phyloP scores from a whole-genome alignment of 53 echinoderm and acorn worm species.

The Echinometra lucunter region DNA sequence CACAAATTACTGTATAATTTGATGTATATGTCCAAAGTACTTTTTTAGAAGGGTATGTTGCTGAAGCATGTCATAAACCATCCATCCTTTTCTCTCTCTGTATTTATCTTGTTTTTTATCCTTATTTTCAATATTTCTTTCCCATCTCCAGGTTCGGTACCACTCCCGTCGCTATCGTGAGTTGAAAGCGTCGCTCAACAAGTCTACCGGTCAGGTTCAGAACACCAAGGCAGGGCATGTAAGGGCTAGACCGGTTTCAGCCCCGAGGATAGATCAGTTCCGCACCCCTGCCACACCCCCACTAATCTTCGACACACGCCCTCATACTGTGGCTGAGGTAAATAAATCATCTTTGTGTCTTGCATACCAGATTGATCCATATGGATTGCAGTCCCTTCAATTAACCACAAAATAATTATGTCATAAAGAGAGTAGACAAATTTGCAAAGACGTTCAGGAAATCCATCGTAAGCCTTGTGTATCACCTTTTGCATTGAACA shows the following conservation, averaged over 20 bases:
- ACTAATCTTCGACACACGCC: conserved; percentile 70
- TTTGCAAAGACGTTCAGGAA: too few species aligned
- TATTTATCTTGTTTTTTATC: neutral
- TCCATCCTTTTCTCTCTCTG: too few species aligned
- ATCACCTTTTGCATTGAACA: too few species aligned
- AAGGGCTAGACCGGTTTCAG: conserved; percentile 83
- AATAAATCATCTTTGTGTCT: neutral
- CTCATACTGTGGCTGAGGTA: conserved; percentile 94
- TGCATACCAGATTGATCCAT: neutral
- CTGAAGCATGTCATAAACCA: too few species aligned
- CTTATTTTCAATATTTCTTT: neutral
- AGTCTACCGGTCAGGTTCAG: conserved; percentile 85
- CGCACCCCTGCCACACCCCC: conserved; percentile 56
- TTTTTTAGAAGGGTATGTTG: too few species aligned
- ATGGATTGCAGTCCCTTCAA: neutral
- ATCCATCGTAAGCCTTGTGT: too few species aligned
- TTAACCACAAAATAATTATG: too few species aligned
- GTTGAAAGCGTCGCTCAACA: conserved; percentile 85
- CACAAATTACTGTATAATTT: too few species aligned
- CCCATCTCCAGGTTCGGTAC: conserved; percentile 77
- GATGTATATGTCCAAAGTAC: too few species aligned
- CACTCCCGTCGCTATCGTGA: conserved; percentile 88
- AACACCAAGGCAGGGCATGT: conserved; percentile 89
- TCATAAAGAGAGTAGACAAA: too few species aligned
- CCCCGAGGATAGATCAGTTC: conserved; percentile 83